Base-by-base conservation (phyloP, 2,888 invertebrate species). In the Linnaemya vulpina region DNA sequence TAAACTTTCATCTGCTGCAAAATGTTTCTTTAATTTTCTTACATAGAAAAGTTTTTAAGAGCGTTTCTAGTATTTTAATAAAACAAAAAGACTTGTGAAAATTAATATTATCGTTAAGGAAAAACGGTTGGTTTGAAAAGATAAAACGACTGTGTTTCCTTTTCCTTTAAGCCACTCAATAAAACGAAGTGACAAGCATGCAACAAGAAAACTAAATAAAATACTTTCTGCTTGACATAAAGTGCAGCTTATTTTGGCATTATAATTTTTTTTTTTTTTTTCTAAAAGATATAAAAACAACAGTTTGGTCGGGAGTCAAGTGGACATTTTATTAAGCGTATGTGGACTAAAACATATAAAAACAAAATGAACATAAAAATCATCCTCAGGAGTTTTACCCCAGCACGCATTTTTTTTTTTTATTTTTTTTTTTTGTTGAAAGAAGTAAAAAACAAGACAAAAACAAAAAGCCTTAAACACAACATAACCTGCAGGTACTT, bases 401-500 rank as follows among this genome's bases (percentile, higher is more conserved):
- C 49, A 20, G 22, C 38, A 77, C 68, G 40, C 67, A 67, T 22
- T 60, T 38, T 30, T 30, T 30, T 22, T 60, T 38, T 30, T 30
- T 30, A 67, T 22, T 60, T 38, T 30, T 30, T 30, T n/a, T n/a
- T n/a, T n/a, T n/a, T n/a, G 11, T 30, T 15, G 60, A 40, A 40
- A 13, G 20, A 7, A 46, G 22, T 20, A 11, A 40, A 43, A 8
- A 60, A 20, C 17, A 30, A 60, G 30, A 11, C 40, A 46, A 62
- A 17, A 25, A 65, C 30, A 3, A 65, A 25, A 55, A 63, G 22
- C 38, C 15, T 20, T 40, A 51, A 71, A 43, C 51, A 51, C 22
- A 38, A 49, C 53, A 63, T 53, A 65, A 76, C 75, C 75, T 43
- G 13, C 22, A 53, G 46, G 46, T 46, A 76, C 75, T 76, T 65